phyloP scores from a whole-genome alignment of 53 echinoderm and acorn worm genomes.

The Mesocentrotus franciscanus region DNA sequence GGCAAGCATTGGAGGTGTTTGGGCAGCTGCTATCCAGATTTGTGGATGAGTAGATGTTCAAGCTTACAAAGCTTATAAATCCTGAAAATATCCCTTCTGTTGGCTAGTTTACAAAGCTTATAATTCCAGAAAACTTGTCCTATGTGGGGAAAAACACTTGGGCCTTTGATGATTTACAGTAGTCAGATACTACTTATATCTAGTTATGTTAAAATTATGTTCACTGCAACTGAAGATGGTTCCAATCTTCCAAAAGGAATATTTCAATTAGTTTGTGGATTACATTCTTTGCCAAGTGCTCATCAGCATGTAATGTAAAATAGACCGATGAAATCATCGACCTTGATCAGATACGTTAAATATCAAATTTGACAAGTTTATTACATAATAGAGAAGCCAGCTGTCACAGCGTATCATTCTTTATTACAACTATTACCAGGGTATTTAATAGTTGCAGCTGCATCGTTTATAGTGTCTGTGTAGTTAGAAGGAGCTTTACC shows the following conservation, averaged over 20 bases:
- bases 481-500: no score
- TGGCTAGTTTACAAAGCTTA: not conserved
- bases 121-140: not conserved
- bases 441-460: not conserved
- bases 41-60: not conserved
- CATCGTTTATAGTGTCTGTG: no score
- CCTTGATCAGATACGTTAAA: not conserved
- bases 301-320: not conserved
- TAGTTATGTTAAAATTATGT: not conserved
- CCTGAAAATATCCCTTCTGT: not conserved
- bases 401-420: not conserved
- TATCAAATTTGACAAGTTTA: slow-evolving; percentile 24
- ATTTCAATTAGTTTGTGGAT: not conserved
- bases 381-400: slow-evolving; percentile 10
- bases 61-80: slow-evolving; percentile 5
- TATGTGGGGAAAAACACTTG: not conserved
- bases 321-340: not conserved
- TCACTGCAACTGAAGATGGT: not conserved
- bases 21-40: not conserved
- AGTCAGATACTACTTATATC: not conserved
- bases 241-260: not conserved
- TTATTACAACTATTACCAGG: not conserved
- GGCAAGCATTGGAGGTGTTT: not conserved
- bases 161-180: not conserved
- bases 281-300: not conserved